Evolutionary conservation across 2,888 invertebrate species (phyloP), one percentile per base, ranked within the genome.

Genomic region (Neoascia interrupta): DNA sequence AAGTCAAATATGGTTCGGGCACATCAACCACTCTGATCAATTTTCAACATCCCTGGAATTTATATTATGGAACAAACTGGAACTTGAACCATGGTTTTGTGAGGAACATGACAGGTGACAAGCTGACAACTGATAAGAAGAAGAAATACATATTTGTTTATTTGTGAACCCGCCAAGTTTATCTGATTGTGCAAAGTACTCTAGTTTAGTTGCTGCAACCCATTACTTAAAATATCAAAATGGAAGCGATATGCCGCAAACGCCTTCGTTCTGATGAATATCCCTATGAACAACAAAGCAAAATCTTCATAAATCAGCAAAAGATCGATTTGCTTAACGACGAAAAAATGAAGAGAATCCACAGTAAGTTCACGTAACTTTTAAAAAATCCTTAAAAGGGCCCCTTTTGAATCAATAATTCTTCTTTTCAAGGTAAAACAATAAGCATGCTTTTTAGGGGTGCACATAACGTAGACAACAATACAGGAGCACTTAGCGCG

Each of bases 401-500:
- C 19, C n/a, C n/a, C n/a, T n/a, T n/a, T n/a, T n/a, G n/a, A n/a
- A n/a, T n/a, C n/a, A n/a, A n/a, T n/a, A n/a, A n/a, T n/a, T n/a
- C n/a, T n/a, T n/a, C n/a, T n/a, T n/a, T n/a, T n/a, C n/a, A 39
- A 82, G 82, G 68, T 36, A 82, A 74, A 73, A 82, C 82, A 3
- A 70, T 82, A 28, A 63, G 53, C 54, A 64, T 81, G 60, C 73
- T 82, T 1, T 82, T 82, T 63, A 72, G 39, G 13, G 82, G 81
- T 2, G 81, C 56, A 1, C 74, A 80, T 18, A 81, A 70, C 43
- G 13, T 81, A 5, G 58, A 68, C 19, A 75, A 63, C 6, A 81
- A 81, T 41, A 36, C 64, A 16, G 36, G 37, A 2, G 10, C 10
- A 0, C n/a, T 51, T 8, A 28, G 15, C 5, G n/a, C 45, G 5